phyloP scores from a whole-genome alignment of 2,113 vertebrate species.

The Danionella cerebrum region DNA sequence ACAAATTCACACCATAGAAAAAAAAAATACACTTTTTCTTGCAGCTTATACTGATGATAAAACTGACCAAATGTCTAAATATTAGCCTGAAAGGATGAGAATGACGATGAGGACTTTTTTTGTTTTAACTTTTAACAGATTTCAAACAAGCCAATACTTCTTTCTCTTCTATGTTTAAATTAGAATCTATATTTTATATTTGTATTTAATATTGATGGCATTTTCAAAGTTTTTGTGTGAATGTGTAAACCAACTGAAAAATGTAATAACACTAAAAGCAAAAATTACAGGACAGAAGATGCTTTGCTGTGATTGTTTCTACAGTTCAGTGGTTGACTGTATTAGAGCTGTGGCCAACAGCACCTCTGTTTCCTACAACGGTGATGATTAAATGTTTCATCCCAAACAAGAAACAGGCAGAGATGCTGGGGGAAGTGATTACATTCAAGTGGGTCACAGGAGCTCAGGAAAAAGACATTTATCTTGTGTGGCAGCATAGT shows the following conservation, averaged over 20 bases:
- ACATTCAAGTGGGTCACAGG: slow-evolving; percentile 41
- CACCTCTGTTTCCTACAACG: background rate
- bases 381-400: slow-evolving; percentile 25
- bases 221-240: no score
- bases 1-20: background rate
- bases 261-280: background rate
- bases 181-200: no score
- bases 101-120: no score
- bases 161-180: no score
- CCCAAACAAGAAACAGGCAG: slow-evolving; percentile 1
- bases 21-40: no score
- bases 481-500: slow-evolving; percentile 35
- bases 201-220: no score
- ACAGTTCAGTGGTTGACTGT: background rate
- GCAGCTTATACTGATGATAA: no score
- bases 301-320: background rate
- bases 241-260: no score
- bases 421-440: slow-evolving; percentile 17
- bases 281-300: background rate
- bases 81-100: no score
- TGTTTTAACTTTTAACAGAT: no score
- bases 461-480: slow-evolving; percentile 44
- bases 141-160: no score
- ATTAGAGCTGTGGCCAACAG: background rate
- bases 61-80: no score